Evolutionary conservation across 2,888 invertebrate genomes (phyloP), one percentile per base, ranked within the genome.

Genomic region (Cerastis rubricosa): DNA sequence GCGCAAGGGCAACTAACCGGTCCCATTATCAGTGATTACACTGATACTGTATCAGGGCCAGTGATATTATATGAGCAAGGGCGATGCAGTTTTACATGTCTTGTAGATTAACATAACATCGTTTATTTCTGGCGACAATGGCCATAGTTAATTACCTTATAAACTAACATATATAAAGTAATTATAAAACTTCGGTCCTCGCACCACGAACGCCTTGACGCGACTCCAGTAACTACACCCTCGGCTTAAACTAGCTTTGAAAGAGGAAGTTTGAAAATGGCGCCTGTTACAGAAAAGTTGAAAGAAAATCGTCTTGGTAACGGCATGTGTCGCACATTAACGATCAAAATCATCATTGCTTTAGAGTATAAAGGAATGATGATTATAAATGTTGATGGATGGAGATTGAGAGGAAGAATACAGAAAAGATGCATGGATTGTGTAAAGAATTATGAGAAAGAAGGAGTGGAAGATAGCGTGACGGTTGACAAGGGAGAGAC

Each of bases 1-100:
- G 64, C 47, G 45, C 84, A 87, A 85, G 87, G 85, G 85, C 87
- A 79, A 17, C 8, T 9, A 78, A 78, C 87, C 74, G 74, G 81
- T 81, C 59, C 49, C 51, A 74, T 81, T 86, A 85, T 84, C 85
- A 81, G 71, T 81, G 86, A 84, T 84, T 75, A 74, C 70, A 66
- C 67, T 76, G 78, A 87, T 82, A 84, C 66, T 8, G 47, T 77
- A 80, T 72, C 81, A 81, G 78, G 73, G 76, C 22, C 35, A 82
- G 17, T 54, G 54, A 63, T 76, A 70, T 83, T 81, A 73, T 72
- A 54, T 74, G 74, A 71, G 77, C 85, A 85, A 82, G 85, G 71
- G 83, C 83, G 67, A 73, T 61, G n/a, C n/a, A 63, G 43, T 11
- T 61, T 64, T n/a, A 67, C 74, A 57, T 77, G 54, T 11, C 7